Conservation (phyloP, 2,888 invertebrate species). For the Barypeithes pellucidus region DNA sequence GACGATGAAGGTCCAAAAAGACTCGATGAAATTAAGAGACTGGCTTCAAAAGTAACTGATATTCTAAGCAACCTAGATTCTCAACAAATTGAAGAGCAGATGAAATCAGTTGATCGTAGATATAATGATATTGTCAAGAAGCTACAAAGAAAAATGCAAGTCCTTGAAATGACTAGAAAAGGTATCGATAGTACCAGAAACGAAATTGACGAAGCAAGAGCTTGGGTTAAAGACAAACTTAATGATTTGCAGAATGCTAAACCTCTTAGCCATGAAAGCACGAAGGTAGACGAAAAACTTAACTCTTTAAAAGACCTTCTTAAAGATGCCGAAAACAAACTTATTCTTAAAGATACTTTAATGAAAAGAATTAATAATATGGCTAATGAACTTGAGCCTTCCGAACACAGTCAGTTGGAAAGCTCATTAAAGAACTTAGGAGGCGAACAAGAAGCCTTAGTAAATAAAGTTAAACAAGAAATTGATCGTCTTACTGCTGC, state of each 20-base stretch:
- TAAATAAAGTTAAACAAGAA: conserved; percentile 81
- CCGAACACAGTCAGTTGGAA: conserved; percentile 87
- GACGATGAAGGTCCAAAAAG: conserved; percentile 82
- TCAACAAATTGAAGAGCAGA: conserved; percentile 92
- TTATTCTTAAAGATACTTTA: conserved; percentile 85
- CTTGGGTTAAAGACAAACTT: conserved; percentile 86
- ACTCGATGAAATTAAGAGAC: conserved; percentile 80
- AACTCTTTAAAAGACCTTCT: conserved; percentile 82
- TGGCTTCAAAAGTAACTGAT: conserved; percentile 82
- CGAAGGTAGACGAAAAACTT: conserved; percentile 83
- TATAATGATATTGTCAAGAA: conserved; percentile 89
- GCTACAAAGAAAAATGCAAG: conserved; percentile 87
- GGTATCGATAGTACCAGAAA: conserved; percentile 86
- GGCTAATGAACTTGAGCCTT: conserved; percentile 87
- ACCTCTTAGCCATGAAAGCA: conserved; percentile 84
- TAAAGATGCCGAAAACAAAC: conserved; percentile 90
- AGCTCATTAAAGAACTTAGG: conserved; percentile 81
- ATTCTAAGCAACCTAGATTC: conserved; percentile 91
- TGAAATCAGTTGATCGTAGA: conserved; percentile 87
- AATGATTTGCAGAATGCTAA: conserved; percentile 78
- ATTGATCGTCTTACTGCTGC: conserved; percentile 81
- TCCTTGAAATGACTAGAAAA: conserved; percentile 87
- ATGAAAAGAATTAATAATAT: conserved; percentile 89
- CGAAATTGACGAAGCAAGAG: conserved; percentile 85
- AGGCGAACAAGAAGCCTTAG: conserved; percentile 83